phyloP scores from a whole-genome alignment of 2,797 vertebrate species.

The Avahi laniger region DNA sequence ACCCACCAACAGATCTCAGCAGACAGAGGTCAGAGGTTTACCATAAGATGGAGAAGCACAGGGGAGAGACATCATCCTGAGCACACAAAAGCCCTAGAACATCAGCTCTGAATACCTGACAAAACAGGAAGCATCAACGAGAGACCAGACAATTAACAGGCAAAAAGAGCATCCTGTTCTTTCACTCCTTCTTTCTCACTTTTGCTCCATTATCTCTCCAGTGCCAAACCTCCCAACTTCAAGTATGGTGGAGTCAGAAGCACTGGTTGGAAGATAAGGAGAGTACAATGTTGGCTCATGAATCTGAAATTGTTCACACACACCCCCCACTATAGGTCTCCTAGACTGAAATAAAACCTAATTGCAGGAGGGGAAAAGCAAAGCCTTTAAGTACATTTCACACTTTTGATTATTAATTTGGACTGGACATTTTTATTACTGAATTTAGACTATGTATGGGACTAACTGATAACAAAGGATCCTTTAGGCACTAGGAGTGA shows the following conservation, averaged over 20 bases:
- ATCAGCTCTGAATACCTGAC: background rate
- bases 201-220: background rate
- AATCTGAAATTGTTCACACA: background rate
- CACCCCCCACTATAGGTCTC: accelerated
- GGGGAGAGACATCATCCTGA: background rate
- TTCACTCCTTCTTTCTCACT: background rate
- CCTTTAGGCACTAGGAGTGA: background rate
- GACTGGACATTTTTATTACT: background rate
- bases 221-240: background rate
- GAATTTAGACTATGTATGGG: background rate
- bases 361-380: background rate
- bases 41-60: background rate
- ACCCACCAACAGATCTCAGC: background rate
- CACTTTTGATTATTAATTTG: background rate
- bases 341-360: background rate
- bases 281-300: background rate
- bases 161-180: background rate
- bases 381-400: background rate
- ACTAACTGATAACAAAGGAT: background rate
- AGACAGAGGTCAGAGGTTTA: background rate
- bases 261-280: background rate
- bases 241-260: background rate
- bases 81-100: background rate
- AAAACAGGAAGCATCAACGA: background rate
- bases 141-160: background rate